These are phyloP conservation scores for Ptyas mucosa DNA, from an alignment of 2,113 vertebrate genomes.

Conservation along the genomic window DNA sequence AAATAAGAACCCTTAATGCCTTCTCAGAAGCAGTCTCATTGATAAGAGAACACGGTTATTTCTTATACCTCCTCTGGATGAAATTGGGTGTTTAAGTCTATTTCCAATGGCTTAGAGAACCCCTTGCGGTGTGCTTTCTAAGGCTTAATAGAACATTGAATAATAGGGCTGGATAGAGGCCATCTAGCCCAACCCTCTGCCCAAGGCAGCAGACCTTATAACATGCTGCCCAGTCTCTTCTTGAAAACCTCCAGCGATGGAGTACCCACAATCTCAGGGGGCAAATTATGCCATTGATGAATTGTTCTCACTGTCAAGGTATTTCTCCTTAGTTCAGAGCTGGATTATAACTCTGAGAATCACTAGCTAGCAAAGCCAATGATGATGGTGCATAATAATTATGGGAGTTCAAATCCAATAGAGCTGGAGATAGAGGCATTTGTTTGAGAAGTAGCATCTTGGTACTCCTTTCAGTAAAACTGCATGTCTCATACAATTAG, in stretches of 20 bases:
- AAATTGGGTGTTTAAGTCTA: not conserved
- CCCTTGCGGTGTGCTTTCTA: not conserved
- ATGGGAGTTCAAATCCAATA: not conserved
- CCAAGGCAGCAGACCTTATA: not conserved
- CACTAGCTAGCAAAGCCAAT: not conserved
- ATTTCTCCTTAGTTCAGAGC: not conserved
- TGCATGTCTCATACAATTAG: not conserved
- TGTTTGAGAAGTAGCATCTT: not conserved
- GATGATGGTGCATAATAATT: not conserved
- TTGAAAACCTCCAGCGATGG: not conserved
- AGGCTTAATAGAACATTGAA: not conserved
- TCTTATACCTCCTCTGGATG: not conserved
- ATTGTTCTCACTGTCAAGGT: not conserved
- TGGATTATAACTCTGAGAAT: not conserved
- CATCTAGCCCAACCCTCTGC: not conserved
- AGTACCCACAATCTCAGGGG: not conserved
- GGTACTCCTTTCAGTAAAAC: not conserved
- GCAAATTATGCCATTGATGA: not conserved
- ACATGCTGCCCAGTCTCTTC: not conserved
- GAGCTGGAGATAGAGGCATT: not conserved
- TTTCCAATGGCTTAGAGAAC: not conserved
- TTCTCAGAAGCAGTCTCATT: not conserved
- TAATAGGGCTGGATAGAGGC: not conserved
- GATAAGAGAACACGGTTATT: not conserved
- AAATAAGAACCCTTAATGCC: not conserved